phyloP scores from a whole-genome alignment of 2,797 vertebrate genomes.

The Rhinichthys osculus region DNA sequence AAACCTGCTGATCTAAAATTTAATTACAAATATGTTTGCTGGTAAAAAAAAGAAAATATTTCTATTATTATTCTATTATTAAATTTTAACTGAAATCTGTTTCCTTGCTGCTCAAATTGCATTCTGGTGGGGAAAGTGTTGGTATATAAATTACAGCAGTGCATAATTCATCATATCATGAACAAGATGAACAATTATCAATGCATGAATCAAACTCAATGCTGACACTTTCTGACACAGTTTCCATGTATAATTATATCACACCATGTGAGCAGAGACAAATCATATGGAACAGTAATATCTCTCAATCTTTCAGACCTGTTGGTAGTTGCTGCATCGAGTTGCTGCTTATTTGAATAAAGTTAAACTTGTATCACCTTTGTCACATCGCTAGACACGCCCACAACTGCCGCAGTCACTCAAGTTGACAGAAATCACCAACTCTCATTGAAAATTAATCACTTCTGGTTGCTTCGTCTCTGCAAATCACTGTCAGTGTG shows the following conservation, averaged over 20 bases:
- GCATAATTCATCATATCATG: conserved; percentile 29
- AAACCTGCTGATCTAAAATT: not conserved
- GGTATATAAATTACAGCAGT: conserved; percentile 24
- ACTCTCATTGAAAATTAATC: conserved; percentile 16
- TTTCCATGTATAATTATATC: conserved; percentile 22
- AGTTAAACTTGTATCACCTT: conserved; percentile 7
- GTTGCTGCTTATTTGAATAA: not conserved
- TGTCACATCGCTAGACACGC: not conserved
- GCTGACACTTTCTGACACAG: conserved; percentile 8
- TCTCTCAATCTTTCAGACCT: not conserved
- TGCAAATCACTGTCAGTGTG: conserved; percentile 15
- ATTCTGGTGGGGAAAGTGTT: not conserved
- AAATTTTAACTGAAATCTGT: conserved; percentile 3
- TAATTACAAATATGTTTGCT: not conserved
- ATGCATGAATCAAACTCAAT: conserved; percentile 19
- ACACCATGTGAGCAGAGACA: not conserved
- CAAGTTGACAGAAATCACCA: not conserved
- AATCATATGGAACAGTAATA: conserved; percentile 17
- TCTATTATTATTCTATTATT: not conserved
- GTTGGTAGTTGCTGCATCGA: not conserved
- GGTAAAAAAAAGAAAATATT: conserved; percentile 3
- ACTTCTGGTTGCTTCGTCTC: conserved; percentile 1
- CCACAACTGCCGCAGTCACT: not conserved
- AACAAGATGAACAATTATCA: conserved; percentile 39
- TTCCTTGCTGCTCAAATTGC: conserved; percentile 6